Evolutionary conservation across 2,888 invertebrate genomes (phyloP).

Genomic region (Zhuqinia jingwanae): DNA sequence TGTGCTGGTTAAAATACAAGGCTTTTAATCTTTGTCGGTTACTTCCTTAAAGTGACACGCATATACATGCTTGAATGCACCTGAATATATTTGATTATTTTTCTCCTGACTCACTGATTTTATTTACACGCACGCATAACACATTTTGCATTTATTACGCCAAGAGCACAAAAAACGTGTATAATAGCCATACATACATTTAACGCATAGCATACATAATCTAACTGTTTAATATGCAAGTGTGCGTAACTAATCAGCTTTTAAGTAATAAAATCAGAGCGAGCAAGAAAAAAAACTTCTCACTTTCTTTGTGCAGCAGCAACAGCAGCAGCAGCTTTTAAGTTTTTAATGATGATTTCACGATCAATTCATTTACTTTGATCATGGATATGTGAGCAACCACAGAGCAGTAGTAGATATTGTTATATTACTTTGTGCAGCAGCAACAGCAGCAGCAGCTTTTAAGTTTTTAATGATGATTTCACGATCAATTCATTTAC

Average conservation of each 20-base stretch:
- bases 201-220: neutral
- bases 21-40: conserved; percentile 59
- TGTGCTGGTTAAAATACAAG: neutral
- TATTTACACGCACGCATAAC: conserved; percentile 52
- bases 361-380: conserved; percentile 48
- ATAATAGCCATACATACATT: too few relatives aligned
- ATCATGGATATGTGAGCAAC: neutral
- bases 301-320: neutral
- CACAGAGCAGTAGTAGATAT: too few relatives aligned
- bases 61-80: conserved; percentile 50
- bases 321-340: neutral
- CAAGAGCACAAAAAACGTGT: neutral
- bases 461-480: conserved; percentile 28
- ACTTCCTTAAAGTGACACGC: conserved; percentile 53
- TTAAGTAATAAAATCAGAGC: conserved; percentile 10
- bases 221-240: conserved; percentile 51
- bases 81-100: conserved; percentile 31
- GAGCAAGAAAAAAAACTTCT: neutral
- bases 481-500: conserved; percentile 50
- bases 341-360: conserved; percentile 40
- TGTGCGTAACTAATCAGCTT: conserved; percentile 45
- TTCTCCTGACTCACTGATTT: conserved; percentile 54
- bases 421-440: neutral
- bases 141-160: conserved; percentile 32
- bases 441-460: neutral